Base-by-base conservation (phyloP, 2,113 vertebrate species). In the Colossoma macropomum region DNA sequence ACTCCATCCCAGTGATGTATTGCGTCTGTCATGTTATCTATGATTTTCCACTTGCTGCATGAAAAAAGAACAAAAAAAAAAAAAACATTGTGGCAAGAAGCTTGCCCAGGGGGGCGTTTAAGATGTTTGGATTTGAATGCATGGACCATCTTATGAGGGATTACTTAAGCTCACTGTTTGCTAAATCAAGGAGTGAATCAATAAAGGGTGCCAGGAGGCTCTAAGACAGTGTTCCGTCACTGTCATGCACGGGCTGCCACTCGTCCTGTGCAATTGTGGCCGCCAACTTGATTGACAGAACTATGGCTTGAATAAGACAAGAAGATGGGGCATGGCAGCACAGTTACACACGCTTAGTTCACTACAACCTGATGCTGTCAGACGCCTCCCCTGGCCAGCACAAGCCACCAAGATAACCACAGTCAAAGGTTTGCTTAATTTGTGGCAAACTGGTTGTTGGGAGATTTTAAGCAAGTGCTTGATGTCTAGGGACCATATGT, bases 181-280 rank as follows among this genome's bases (percentile, higher is more conserved):
- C 80, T 74, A 81, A 75, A 81, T 75, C 54, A 30, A 72, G 79
- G 34, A 27, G 34, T 16, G 54, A 62, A 74, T 81, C 80, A 75
- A 81, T 81, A 63, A 21, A 48, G 27, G 59, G 59, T 81, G 25
- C 59, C 80, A 75, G 80, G 21, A 74, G 80, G 60, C 71, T 19
- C 27, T 6, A n/a, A 68, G 70, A 30, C 54, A 66, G 60, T 66
- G 56, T 66, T 81, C 71, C 32, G 80, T 81, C 80, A 74, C 70
- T 32, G 70, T 65, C 70, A 63, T 56, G n/a, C 56, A 23, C 62
- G 3, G 23, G 21, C 78, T 59, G 63, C 66, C 69, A 62, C 30
- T 41, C 13, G n/a, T 13, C 17, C 48, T 21, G 45, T 21, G 25
- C 54, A 23, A 50, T 32, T 52, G 72, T 65, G 32, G 50, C 59